Evolutionary conservation across 2,888 invertebrate species (phyloP), one percentile per base, ranked within the genome.

Genomic region (Cheilosia urbana): DNA sequence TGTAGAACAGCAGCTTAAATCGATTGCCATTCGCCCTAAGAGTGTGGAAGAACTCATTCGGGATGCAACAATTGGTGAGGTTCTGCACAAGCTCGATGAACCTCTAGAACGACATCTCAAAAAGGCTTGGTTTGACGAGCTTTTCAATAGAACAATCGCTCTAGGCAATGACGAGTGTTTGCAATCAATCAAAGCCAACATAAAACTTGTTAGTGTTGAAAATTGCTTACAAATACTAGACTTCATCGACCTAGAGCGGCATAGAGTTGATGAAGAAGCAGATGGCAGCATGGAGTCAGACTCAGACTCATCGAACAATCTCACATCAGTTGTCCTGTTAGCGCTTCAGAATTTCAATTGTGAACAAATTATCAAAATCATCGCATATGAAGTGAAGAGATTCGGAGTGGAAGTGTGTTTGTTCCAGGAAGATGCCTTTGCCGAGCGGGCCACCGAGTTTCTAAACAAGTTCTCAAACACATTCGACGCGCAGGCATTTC

Each of bases 141-240:
- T 91, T 1, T 72, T 91, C n/a, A 88, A 88, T 57, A 89, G 90
- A 4, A 84, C 87, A 0, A 72, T 89, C 1, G 88, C 89, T 0
- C 77, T 90, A 2, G 89, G 88, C 0, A 91, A 90, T 76, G 89
- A 90, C 0, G 91, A 91, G 73, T 91, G 91, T 49, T 58, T 91
- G 2, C 88, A 89, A 49, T 87, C 90, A 1, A 89, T 91, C 2
- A 87, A 78, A 30, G 76, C 88, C 0, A 89, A 90, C 47, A 83
- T 88, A 0, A 88, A 89, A 57, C 62, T 90, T 2, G 79, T 89
- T 66, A 83, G 71, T 0, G 68, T 87, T 0, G 87, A 89, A 3
- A 88, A 90, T 68, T 89, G 89, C 24, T 55, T 87, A 30, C 87
- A 89, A 78, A 88, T 90, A 30, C 37, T 90, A 9, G 88, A 90